Conservation (phyloP, 2,113 vertebrate genomes). For the Diglossa brunneiventris region DNA sequence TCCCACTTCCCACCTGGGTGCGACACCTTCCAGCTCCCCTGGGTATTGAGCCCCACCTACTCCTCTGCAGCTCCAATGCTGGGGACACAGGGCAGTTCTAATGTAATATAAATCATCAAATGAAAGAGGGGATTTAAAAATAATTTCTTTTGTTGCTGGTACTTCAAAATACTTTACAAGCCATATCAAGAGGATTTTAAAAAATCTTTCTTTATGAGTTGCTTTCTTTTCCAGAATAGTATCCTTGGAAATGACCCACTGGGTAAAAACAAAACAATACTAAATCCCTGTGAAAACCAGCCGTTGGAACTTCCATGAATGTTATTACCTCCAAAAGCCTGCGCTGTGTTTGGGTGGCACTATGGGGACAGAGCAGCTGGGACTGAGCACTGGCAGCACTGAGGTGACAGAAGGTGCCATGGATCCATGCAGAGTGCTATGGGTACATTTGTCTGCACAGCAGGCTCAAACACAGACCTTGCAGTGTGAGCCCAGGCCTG, state of each 20-base stretch:
- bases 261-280: constrained; percentile 33
- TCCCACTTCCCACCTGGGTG: neutral
- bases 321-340: neutral
- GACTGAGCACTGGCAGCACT: neutral
- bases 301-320: neutral
- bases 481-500: neutral
- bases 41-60: neutral
- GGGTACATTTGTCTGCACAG: neutral
- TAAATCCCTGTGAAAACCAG: constrained; percentile 31
- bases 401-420: neutral
- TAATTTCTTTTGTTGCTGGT: neutral
- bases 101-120: neutral
- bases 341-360: neutral
- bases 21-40: neutral
- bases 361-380: neutral
- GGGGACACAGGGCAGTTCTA: neutral
- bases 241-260: constrained; percentile 62
- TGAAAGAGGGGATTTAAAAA: constrained; percentile 29
- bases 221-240: constrained; percentile 40
- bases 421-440: neutral
- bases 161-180: constrained; percentile 38
- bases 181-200: neutral
- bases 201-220: constrained; percentile 35
- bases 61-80: neutral
- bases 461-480: neutral